These are phyloP conservation scores for Agrotis ipsilon DNA, from an alignment of 2,888 invertebrate species.

Conservation along the genomic window DNA sequence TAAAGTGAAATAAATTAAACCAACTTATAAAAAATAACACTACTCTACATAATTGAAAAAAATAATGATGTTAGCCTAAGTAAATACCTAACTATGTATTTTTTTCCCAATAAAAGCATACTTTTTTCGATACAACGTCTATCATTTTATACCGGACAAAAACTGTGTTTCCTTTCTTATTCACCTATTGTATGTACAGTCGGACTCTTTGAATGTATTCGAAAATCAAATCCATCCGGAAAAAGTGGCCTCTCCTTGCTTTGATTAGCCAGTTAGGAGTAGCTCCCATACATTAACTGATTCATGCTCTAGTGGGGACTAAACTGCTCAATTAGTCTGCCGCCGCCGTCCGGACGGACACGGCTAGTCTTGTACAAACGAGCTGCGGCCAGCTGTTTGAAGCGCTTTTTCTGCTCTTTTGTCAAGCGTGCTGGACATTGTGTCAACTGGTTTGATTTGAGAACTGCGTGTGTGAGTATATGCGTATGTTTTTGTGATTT, in stretches of 20 bases:
- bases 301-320: conserved; percentile 44
- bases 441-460: not conserved
- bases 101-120: too few species aligned
- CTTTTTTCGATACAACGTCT: not conserved
- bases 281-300: conserved; percentile 30
- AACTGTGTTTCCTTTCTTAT: not conserved
- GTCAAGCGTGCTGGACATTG: not conserved
- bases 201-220: conserved; percentile 2
- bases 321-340: conserved; percentile 58
- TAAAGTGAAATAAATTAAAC: too few species aligned
- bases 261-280: conserved; percentile 31
- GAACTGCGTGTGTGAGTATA: not conserved
- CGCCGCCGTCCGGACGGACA: conserved; percentile 25
- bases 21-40: too few species aligned
- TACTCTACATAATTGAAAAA: too few species aligned
- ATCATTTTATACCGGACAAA: not conserved
- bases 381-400: conserved; percentile 28
- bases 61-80: too few species aligned
- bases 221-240: not conserved
- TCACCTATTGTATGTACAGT: not conserved
- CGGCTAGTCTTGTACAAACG: conserved; percentile 39
- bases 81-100: too few species aligned
- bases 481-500: not conserved
- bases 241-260: conserved; percentile 9
- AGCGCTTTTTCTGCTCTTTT: conserved; percentile 24